Conservation (phyloP, 2,888 invertebrate species). For the Baccha elongata region DNA sequence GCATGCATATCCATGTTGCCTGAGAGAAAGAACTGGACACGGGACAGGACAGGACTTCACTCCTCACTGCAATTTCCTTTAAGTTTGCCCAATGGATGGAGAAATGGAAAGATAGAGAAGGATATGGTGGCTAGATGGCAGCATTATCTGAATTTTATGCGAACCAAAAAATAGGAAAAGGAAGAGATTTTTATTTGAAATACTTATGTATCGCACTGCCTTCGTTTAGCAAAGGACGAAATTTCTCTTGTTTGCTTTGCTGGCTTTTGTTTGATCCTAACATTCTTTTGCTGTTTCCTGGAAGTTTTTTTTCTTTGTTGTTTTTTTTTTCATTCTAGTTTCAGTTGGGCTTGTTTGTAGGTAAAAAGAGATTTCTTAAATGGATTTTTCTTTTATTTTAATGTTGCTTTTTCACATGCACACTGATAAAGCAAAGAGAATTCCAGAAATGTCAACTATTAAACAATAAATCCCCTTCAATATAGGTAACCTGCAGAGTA, state of each 20-base stretch:
- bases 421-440: constrained; percentile 13
- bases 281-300: constrained; percentile 22
- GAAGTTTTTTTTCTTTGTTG: not conserved
- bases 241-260: constrained; percentile 41
- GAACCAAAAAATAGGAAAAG: constrained; percentile 15
- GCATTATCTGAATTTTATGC: constrained; percentile 38
- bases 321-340: constrained; percentile 10
- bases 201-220: constrained; percentile 42
- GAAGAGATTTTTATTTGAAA: constrained; percentile 30
- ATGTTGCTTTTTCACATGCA: constrained; percentile 5
- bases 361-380: constrained; percentile 65
- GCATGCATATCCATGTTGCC: constrained; percentile 7
- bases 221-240: constrained; percentile 27
- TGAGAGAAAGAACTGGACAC: constrained; percentile 11
- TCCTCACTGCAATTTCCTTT: constrained; percentile 20
- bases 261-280: constrained; percentile 56
- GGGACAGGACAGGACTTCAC: constrained; percentile 30
- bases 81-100: constrained; percentile 25
- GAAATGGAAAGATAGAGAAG: constrained; percentile 3
- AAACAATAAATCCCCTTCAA: constrained; percentile 4
- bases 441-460: constrained; percentile 51
- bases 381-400: constrained; percentile 56
- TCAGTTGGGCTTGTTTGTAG: constrained; percentile 31
- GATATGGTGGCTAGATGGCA: constrained; percentile 19
- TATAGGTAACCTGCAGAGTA: not conserved